Evolutionary conservation across 2,113 vertebrate species (phyloP).

Genomic region (Oceanodroma tethys): DNA sequence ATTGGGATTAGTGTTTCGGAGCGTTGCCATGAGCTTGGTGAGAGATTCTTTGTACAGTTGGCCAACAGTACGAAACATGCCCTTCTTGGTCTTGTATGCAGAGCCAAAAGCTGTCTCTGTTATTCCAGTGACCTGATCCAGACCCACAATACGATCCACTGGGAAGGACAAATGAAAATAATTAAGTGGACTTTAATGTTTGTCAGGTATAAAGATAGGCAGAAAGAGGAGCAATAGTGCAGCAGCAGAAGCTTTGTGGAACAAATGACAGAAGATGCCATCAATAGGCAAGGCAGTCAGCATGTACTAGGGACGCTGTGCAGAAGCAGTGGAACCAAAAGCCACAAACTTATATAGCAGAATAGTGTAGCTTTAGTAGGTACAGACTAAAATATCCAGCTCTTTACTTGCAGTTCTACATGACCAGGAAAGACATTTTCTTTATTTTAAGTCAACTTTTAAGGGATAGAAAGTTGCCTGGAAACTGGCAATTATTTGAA

Average conservation of each 20-base stretch:
- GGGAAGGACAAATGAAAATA: background rate
- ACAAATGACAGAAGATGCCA: conserved; percentile 43
- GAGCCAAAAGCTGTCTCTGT: conserved; percentile 95
- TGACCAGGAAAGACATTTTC: background rate
- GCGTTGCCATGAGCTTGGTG: conserved; percentile 95
- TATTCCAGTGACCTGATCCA: conserved; percentile 97
- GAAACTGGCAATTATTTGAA: background rate
- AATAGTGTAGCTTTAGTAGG: conserved; percentile 7
- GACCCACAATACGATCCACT: conserved; percentile 97
- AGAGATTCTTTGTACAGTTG: conserved; percentile 98
- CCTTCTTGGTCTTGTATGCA: conserved; percentile 96
- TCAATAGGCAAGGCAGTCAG: conserved; percentile 53
- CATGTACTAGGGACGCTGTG: conserved; percentile 29
- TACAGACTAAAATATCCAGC: conserved; percentile 5
- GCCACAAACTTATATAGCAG: conserved; percentile 64
- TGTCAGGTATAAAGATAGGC: background rate
- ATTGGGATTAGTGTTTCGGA: conserved; percentile 97
- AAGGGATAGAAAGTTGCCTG: background rate
- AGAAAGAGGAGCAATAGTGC: background rate
- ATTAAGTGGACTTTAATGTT: background rate
- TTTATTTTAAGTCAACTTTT: background rate
- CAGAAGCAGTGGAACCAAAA: conserved; percentile 68
- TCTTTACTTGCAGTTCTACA: conserved; percentile 56
- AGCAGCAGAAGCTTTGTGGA: conserved; percentile 70
- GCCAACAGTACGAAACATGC: conserved; percentile 95